Evolutionary conservation across 2,113 vertebrate species (phyloP).

Genomic region (Nestor notabilis): DNA sequence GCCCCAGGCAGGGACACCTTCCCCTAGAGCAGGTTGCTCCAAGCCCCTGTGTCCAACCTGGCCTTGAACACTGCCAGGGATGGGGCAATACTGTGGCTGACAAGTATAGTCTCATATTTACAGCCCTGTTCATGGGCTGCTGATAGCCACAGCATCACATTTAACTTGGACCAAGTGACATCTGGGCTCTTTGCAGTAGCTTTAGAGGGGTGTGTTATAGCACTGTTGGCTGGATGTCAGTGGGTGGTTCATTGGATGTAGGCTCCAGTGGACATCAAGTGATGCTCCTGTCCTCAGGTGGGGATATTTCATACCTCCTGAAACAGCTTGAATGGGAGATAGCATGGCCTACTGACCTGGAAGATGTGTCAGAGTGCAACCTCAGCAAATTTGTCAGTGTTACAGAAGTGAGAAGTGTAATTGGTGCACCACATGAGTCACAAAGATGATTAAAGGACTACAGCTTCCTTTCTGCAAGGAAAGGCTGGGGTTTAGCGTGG

Average conservation of each 20-base stretch:
- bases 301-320: background rate
- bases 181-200: background rate
- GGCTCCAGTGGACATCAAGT: background rate
- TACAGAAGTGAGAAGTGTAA: background rate
- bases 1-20: background rate
- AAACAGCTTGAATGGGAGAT: background rate
- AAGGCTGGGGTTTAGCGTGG: background rate
- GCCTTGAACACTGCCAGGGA: background rate
- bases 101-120: background rate
- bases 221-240: background rate
- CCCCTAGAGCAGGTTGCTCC: background rate
- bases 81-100: background rate
- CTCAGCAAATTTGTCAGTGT: background rate
- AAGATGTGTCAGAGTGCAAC: background rate
- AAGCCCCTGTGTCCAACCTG: background rate
- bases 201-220: background rate
- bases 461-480: background rate
- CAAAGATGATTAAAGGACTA: background rate
- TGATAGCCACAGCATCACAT: rapidly evolving
- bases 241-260: background rate
- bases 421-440: background rate
- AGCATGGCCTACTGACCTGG: background rate
- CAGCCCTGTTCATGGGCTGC: background rate
- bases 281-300: background rate
- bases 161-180: background rate